Conservation (phyloP, 1,140 invertebrate genomes). For the Archivesica marissinica region DNA sequence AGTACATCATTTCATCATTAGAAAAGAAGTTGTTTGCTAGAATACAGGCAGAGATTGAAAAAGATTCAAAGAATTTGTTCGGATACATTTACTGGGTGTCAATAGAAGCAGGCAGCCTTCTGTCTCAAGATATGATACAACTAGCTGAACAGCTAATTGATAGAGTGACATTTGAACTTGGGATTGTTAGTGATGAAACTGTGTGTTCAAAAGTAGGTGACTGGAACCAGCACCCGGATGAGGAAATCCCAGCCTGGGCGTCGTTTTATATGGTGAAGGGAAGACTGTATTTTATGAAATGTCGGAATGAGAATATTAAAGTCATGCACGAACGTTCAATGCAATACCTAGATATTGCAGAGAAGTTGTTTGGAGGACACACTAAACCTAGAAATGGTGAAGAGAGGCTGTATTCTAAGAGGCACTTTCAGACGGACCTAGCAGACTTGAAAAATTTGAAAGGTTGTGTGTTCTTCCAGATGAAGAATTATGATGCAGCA, state of each 20-base stretch:
- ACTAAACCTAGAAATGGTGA: neutral
- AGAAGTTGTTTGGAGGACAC: constrained; percentile 6
- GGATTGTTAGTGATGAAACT: constrained; percentile 17
- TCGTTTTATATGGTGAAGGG: neutral
- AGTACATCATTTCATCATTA: neutral
- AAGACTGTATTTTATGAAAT: neutral
- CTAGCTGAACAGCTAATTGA: neutral
- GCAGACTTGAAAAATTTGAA: constrained; percentile 29
- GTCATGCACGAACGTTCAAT: neutral
- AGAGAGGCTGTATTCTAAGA: neutral
- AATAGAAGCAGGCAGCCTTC: neutral
- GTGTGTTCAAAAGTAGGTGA: neutral
- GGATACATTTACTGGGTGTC: constrained; percentile 26
- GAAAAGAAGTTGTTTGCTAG: constrained; percentile 23
- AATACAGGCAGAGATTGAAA: neutral
- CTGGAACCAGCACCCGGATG: neutral
- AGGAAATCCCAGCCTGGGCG: constrained; percentile 18
- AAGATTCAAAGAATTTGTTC: constrained; percentile 5
- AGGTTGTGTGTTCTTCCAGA: constrained; percentile 19
- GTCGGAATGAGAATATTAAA: constrained; percentile 1
- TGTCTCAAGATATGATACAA: neutral
- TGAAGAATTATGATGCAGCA: neutral
- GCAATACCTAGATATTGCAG: neutral
- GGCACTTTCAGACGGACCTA: neutral
- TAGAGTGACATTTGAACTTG: neutral